Base-by-base conservation (phyloP, 2,888 invertebrate species). In the Hirtodrosophila alboralis region DNA sequence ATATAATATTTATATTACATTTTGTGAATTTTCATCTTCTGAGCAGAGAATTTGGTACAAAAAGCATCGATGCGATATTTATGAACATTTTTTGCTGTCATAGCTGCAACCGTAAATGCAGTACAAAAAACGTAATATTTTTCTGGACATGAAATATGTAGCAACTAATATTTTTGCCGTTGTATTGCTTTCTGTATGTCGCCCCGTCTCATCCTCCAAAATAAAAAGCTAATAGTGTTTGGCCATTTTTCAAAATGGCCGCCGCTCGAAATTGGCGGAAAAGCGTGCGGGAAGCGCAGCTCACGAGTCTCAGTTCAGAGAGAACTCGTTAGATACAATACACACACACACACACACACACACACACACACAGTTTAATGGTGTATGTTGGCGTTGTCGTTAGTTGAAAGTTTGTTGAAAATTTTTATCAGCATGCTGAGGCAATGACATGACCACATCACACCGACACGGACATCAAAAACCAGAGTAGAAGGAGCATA, bases 401-500 rank as follows among this genome's bases (percentile, higher is more conserved):
- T 86, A 80, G 78, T 69, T 84, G 65, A 61, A 79, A 86, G 84
- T 79, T 79, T 84, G 79, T 76, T 84, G 73, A 84, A 71, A 76
- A 80, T 72, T 84, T 62, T 79, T 79, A 84, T 86, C 86, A 79
- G 73, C 61, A 64, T 66, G 77, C 74, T 52, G 77, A 68, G 60
- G 81, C 86, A 79, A 76, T 79, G 86, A 86, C 79, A 86, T 84
- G 86, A 84, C 79, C 86, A 72, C 86, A 79, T 79, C 79, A 84
- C 69, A 75, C 43, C 52, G 56, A 63, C 60, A 72, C 59, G 64
- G 62, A 57, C 75, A 64, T 53, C 33, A 38, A 27, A 53, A 45
- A 48, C 52, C 43, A 30, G 18, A 36, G 47, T 31, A 28, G 47
- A 48, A 37, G 31, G 4, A 34, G 31, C 54, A 36, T n/a, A n/a